phyloP scores from a whole-genome alignment of 2,888 invertebrate species.

The Tenthredo mesomela region DNA sequence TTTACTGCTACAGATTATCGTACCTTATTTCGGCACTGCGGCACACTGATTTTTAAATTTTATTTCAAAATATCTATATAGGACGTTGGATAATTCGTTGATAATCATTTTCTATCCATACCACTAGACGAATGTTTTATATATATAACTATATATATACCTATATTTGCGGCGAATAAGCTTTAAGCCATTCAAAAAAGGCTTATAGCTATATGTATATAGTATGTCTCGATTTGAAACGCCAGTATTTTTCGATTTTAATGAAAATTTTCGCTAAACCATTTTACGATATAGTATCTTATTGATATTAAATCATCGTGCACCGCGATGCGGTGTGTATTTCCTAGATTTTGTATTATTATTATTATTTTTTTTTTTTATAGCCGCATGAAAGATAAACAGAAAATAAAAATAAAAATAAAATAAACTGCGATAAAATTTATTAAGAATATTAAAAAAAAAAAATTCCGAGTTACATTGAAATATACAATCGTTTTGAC shows the following conservation, averaged over 20 bases:
- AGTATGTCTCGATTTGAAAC: background rate
- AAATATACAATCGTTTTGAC: slow-evolving; percentile 33
- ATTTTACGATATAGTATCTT: background rate
- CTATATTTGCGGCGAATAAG: background rate
- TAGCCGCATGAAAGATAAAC: background rate
- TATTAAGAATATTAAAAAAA: slow-evolving; percentile 37
- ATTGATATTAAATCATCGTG: background rate
- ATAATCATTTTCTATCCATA: background rate
- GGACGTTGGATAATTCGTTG: background rate
- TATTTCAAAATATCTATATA: slow-evolving; percentile 24
- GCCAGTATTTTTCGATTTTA: background rate
- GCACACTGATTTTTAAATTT: background rate
- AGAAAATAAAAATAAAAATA: background rate
- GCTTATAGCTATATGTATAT: background rate
- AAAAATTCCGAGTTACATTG: slow-evolving; percentile 21
- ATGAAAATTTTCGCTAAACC: background rate
- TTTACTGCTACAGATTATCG: background rate
- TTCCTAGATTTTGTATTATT: background rate
- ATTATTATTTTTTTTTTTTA: background rate
- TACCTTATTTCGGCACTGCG: background rate
- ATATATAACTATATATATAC: background rate
- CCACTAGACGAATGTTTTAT: background rate
- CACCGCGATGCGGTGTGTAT: background rate
- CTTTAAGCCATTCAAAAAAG: background rate
- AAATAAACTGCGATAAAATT: slow-evolving; percentile 39